These are phyloP conservation scores for Vidua chalybeata DNA, from an alignment of 2,113 vertebrate genomes.

Conservation along the genomic window DNA sequence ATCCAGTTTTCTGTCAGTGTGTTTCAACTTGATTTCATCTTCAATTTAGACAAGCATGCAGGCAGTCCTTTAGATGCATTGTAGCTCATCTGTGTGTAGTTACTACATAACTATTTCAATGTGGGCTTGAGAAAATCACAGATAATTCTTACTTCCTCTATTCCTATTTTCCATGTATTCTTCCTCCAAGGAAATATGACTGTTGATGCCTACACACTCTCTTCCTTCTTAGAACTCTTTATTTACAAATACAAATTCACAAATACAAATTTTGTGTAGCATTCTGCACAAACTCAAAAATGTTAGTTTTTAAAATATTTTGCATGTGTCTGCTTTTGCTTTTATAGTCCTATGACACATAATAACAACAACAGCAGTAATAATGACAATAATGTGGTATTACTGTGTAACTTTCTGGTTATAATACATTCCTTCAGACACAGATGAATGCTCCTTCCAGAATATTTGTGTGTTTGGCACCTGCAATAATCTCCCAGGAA, in stretches of 20 bases:
- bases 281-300: background rate
- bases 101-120: background rate
- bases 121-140: background rate
- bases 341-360: background rate
- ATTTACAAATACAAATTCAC: background rate
- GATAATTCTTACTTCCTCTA: background rate
- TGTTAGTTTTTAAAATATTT: background rate
- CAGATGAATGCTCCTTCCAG: conserved; percentile 83
- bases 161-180: background rate
- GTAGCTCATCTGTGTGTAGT: background rate
- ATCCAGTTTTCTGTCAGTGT: background rate
- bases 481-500: conserved; percentile 84
- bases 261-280: background rate
- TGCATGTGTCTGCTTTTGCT: background rate
- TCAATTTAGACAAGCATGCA: background rate
- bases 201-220: background rate
- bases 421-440: conserved; percentile 72
- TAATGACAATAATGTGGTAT: background rate
- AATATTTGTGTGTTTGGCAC: conserved; percentile 86
- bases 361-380: background rate
- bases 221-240: background rate
- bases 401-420: background rate
- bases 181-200: background rate
- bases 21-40: background rate
- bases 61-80: background rate